phyloP scores from a whole-genome alignment of 2,888 invertebrate species.

The Morinoia aosen region DNA sequence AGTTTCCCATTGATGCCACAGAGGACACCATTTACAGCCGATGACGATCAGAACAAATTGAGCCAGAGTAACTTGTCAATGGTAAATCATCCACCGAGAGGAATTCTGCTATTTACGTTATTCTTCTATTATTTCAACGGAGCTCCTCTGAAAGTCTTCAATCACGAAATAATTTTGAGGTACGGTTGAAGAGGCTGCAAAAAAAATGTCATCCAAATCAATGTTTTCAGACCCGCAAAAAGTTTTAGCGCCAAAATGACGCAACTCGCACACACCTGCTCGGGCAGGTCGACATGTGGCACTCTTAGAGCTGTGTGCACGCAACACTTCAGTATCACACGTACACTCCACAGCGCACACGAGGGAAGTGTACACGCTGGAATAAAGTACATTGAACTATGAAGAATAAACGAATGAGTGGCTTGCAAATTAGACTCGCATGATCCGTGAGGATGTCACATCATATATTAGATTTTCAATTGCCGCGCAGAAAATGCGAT shows the following conservation, averaged over 20 bases:
- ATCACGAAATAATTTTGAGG: background rate
- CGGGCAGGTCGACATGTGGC: too few species aligned
- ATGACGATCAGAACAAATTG: background rate
- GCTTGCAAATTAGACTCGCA: background rate
- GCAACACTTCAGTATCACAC: too few species aligned
- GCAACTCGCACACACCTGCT: background rate
- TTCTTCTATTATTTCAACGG: background rate
- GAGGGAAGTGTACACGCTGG: background rate
- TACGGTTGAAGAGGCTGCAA: background rate
- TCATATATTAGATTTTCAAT: background rate
- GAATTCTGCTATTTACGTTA: background rate
- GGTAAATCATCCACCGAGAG: background rate
- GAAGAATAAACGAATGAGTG: background rate
- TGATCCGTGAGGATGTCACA: background rate
- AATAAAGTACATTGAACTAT: background rate
- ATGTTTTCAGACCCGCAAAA: background rate
- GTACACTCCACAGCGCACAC: background rate
- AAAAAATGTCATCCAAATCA: background rate
- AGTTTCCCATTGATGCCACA: background rate
- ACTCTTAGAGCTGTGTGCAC: too few species aligned
- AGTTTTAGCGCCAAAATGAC: background rate
- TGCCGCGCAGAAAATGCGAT: background rate
- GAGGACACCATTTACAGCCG: background rate
- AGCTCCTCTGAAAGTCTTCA: background rate
- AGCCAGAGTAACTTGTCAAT: background rate